Evolutionary conservation across 2,113 vertebrate species (phyloP), one percentile per base, ranked within the genome.

Genomic region (Tricholaema leucomelas): DNA sequence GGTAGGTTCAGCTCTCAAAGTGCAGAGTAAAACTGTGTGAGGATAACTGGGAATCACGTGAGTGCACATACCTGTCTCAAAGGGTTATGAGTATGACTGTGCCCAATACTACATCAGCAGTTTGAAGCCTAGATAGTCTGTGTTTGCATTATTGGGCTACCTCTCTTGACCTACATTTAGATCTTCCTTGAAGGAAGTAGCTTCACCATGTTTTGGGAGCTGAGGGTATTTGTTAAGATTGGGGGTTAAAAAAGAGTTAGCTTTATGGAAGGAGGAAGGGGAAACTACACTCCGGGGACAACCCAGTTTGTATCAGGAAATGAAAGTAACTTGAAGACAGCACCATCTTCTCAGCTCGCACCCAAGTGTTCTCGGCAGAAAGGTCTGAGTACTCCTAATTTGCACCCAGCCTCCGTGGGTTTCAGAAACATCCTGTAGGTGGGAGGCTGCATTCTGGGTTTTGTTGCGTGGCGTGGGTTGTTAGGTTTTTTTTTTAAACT

Each of bases 371-470:
- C 33, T 88, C 14, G 4, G 36, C 20, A 4, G 24, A 38, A 69
- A 60, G 35, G 56, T 89, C 75, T 71, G 54, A 71, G 54, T 69
- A 8, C 0, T 4, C 50, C 75, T 50, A 18, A 40, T 59, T 80
- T 91, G 79, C 69, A 78, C 79, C 36, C 61, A 80, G 54, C 42
- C 35, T 81, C 58, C 0, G 0, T 75, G 81, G 61, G 78, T 77
- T 88, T 85, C 8, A 2, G 81, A 71, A 74, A 48, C 85, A 92
- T 95, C 64, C 84, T 93, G 67, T 64, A 28, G 78, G 85, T 89
- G 61, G 87, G 93, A 91, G 85, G 89, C 79, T 89, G 58, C 10
- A 0, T 76, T 87, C 72, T 93, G 85, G 0, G 4, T 91, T 89
- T 66, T 65, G 40, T 36, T 81, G 71, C 6, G 1, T 81, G 80